These are phyloP conservation scores for Melanchra persicariae DNA, from an alignment of 2,888 invertebrate species.

Conservation along the genomic window DNA sequence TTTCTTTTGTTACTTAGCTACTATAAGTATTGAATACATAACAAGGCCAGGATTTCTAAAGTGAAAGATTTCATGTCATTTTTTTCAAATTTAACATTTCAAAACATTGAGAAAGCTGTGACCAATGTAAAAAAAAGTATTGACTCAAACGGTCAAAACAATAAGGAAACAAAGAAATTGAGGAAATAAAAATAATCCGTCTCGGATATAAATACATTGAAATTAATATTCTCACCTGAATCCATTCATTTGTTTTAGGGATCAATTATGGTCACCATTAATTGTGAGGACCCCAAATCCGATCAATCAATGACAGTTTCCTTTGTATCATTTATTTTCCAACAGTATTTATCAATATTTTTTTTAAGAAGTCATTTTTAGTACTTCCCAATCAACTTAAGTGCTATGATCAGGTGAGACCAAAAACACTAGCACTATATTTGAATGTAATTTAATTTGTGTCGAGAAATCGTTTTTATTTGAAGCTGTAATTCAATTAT, in stretches of 20 bases:
- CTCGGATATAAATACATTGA: conserved; percentile 49
- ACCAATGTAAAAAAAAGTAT: conserved; percentile 19
- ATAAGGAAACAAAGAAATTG: conserved; percentile 16
- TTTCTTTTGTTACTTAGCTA: background rate
- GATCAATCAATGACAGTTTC: conserved; percentile 66
- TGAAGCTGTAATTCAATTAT: background rate
- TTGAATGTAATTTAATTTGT: background rate
- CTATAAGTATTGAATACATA: background rate
- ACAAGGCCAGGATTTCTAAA: background rate
- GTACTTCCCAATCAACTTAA: conserved; percentile 22
- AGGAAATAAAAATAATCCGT: conserved; percentile 9
- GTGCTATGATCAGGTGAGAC: conserved; percentile 24
- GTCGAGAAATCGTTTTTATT: background rate
- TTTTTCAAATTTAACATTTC: background rate
- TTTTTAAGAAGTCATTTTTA: background rate
- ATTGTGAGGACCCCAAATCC: conserved; percentile 39
- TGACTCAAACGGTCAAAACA: conserved; percentile 28
- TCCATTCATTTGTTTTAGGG: conserved; percentile 62
- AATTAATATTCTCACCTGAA: conserved; percentile 62
- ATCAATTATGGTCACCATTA: conserved; percentile 56
- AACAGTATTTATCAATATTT: conserved; percentile 36
- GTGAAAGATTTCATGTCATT: background rate
- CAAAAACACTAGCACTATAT: background rate
- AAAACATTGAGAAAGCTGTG: conserved; percentile 1
- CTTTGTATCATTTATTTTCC: conserved; percentile 37